Percentiles rank a stretch among this genome's conserved stretches.
phyloP scores from a whole-genome alignment of 2,113 vertebrate species.

The Dipodomys ordii region DNA sequence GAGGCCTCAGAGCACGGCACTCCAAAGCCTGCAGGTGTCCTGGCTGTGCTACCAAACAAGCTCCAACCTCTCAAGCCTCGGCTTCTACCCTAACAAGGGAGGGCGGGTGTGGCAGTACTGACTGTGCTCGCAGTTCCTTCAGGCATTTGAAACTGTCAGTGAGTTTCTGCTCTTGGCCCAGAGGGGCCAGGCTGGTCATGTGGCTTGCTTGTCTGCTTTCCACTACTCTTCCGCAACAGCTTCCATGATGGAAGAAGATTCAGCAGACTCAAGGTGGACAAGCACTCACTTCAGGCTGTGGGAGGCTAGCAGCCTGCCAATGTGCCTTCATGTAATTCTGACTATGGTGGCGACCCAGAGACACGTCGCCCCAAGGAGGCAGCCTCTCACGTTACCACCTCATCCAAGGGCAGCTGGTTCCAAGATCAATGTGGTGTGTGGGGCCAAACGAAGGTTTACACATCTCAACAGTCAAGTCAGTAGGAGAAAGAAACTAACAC shows the following conservation, averaged over 20 bases:
- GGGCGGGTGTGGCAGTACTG: neutral
- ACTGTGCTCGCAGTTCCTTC: neutral
- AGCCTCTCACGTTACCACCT: neutral
- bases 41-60: neutral
- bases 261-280: neutral
- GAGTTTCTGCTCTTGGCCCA: neutral
- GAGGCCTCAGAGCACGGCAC: too few relatives aligned
- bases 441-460: neutral
- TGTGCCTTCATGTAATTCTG: neutral
- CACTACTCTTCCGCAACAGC: neutral
- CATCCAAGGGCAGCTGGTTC: neutral
- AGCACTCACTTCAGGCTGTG: neutral
- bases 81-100: neutral
- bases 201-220: neutral
- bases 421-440: neutral
- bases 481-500: neutral
- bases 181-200: neutral
- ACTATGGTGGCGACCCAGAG: neutral
- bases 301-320: too few relatives aligned
- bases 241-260: neutral
- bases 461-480: neutral
- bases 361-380: neutral
- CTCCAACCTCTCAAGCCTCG: neutral
- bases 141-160: neutral
- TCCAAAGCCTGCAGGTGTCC: neutral